Evolutionary conservation across 2,113 vertebrate species (phyloP).

Genomic region (Tachuris rubrigastra): DNA sequence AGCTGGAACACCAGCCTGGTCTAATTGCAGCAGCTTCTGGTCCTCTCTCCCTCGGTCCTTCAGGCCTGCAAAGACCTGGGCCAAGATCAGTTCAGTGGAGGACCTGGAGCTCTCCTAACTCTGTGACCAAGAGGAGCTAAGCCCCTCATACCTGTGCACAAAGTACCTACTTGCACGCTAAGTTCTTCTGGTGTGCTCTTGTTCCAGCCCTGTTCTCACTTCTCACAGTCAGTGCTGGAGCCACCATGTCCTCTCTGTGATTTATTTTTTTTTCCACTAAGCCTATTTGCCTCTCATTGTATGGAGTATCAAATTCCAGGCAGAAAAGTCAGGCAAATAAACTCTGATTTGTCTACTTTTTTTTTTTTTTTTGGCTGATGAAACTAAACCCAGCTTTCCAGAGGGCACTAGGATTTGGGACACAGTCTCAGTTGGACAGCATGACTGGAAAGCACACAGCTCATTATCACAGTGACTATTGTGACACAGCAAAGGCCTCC

Average conservation of each 20-base stretch:
- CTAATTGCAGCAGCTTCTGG: neutral
- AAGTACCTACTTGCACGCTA: fast-evolving
- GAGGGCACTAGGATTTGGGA: neutral
- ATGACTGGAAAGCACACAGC: neutral
- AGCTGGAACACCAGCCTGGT: neutral
- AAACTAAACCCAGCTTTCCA: neutral
- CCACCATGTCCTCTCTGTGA: fast-evolving
- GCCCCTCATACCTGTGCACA: neutral
- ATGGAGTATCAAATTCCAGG: neutral
- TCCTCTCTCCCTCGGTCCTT: neutral
- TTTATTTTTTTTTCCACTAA: neutral
- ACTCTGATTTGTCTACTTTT: neutral
- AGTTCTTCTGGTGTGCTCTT: neutral
- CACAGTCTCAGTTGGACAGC: neutral
- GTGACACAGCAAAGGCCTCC: fast-evolving
- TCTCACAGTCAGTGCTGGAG: neutral
- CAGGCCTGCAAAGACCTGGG: neutral
- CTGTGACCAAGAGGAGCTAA: neutral
- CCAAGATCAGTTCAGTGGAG: neutral
- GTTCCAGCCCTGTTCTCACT: neutral
- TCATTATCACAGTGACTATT: neutral
- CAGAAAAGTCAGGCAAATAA: neutral
- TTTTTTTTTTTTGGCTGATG: neutral
- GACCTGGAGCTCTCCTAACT: neutral
- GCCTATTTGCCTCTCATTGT: neutral